Conservation (phyloP, 2,113 vertebrate genomes). For the Pachycephala philippinensis region DNA sequence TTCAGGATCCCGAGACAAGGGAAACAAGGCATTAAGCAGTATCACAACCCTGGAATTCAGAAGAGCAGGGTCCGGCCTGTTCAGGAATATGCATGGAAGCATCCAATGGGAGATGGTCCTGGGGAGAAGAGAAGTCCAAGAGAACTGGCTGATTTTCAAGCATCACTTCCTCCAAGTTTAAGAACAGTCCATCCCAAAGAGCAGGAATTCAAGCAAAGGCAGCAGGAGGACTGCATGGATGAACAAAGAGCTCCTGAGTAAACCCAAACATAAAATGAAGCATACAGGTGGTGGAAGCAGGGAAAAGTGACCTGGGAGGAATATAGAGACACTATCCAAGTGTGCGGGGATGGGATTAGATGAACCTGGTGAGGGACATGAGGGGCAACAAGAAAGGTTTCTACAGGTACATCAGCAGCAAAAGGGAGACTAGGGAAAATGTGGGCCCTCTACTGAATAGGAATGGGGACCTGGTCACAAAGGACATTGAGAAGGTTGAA, state of each 20-base stretch:
- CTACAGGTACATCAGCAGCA: neutral
- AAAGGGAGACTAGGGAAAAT: neutral
- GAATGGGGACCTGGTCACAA: too few relatives aligned
- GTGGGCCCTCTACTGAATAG: too few relatives aligned
- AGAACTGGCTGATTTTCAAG: neutral
- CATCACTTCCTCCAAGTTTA: neutral
- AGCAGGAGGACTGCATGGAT: neutral
- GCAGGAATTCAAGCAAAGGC: neutral
- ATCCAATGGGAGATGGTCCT: neutral
- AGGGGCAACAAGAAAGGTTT: neutral
- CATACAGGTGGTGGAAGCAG: neutral
- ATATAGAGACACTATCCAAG: neutral
- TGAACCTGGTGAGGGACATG: neutral
- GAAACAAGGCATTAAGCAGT: neutral
- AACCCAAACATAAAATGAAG: neutral
- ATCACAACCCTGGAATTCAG: neutral
- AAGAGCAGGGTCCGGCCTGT: neutral
- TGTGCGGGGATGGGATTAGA: neutral
- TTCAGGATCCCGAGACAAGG: neutral
- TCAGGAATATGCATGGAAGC: neutral
- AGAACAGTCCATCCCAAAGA: neutral
- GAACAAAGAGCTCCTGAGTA: neutral
- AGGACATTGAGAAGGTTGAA: too few relatives aligned
- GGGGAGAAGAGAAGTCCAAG: neutral
- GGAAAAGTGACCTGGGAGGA: neutral